phyloP scores from a whole-genome alignment of 2,888 invertebrate species.

The Oscheius myriophilus region DNA sequence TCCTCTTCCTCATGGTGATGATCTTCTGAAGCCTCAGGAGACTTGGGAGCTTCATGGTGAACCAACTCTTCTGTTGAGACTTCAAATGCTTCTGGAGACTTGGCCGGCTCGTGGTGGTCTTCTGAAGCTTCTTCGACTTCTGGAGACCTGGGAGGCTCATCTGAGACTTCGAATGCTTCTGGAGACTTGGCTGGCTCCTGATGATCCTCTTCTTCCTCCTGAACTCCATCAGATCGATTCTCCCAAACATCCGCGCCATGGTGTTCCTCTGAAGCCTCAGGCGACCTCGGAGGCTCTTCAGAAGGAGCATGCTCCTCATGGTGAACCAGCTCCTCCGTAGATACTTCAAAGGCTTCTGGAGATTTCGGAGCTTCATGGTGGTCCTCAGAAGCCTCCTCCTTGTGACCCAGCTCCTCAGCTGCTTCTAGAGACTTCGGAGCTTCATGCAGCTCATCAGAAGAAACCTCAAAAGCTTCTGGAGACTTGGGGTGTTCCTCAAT shows the following conservation, averaged over 20 bases:
- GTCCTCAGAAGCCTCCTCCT: neutral
- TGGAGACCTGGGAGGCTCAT: neutral
- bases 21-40: slow-evolving; percentile 17
- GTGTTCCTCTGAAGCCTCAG: slow-evolving; percentile 1
- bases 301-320: neutral
- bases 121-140: neutral
- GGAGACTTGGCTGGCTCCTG: neutral
- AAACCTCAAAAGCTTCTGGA: too few species aligned
- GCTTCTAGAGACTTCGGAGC: too few species aligned
- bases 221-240: slow-evolving; percentile 2
- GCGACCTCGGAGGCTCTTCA: too few species aligned
- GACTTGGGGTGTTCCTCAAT: too few species aligned
- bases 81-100: slow-evolving; percentile 12
- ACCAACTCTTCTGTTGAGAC: slow-evolving; percentile 10
- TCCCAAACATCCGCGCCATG: slow-evolving; percentile 3
- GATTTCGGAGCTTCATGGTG: neutral
- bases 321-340: neutral
- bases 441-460: too few species aligned
- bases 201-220: slow-evolving; percentile 3
- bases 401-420: too few species aligned
- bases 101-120: neutral
- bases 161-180: neutral
- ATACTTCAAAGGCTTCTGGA: slow-evolving; percentile 12
- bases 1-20: slow-evolving; percentile 7
- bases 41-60: neutral